A percentile compares a stretch with the other conserved stretches of the same genome.
Evolutionary conservation across 2,888 invertebrate genomes (phyloP).

Genomic region (Chloroclysta siterata): DNA sequence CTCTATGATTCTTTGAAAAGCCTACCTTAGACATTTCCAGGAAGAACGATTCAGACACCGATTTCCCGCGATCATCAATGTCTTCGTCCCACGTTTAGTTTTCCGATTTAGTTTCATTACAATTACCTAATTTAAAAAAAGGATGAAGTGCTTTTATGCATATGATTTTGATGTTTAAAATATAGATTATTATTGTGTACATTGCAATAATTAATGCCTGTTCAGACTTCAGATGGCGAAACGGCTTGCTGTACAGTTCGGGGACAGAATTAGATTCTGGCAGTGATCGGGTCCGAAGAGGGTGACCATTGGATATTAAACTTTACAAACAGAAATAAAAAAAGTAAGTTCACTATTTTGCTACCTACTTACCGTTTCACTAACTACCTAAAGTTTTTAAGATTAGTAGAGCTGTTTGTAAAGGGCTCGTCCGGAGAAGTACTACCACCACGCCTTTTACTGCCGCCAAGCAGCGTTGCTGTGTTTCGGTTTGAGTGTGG

Average conservation of each 20-base stretch:
- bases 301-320: conserved; percentile 38
- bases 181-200: conserved; percentile 33
- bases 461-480: too few relatives aligned
- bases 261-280: conserved; percentile 71
- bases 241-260: conserved; percentile 49
- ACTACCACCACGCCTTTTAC: too few relatives aligned
- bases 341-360: background rate
- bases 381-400: too few relatives aligned
- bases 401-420: too few relatives aligned
- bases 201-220: conserved; percentile 37
- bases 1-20: too few relatives aligned
- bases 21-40: too few relatives aligned
- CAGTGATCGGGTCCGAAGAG: conserved; percentile 56
- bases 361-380: background rate
- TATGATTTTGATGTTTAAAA: conserved; percentile 1
- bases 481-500: too few relatives aligned
- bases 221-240: conserved; percentile 58
- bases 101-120: too few relatives aligned
- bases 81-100: too few relatives aligned
- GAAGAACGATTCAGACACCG: too few relatives aligned
- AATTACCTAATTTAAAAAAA: background rate
- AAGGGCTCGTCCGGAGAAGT: too few relatives aligned
- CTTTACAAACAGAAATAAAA: conserved; percentile 15
- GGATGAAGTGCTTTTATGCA: background rate
- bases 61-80: too few relatives aligned